These are phyloP conservation scores for Hydra vulgaris DNA, from an alignment of 30 jellyfish, hydroid and myxozoan genomes.

Conservation along the genomic window DNA sequence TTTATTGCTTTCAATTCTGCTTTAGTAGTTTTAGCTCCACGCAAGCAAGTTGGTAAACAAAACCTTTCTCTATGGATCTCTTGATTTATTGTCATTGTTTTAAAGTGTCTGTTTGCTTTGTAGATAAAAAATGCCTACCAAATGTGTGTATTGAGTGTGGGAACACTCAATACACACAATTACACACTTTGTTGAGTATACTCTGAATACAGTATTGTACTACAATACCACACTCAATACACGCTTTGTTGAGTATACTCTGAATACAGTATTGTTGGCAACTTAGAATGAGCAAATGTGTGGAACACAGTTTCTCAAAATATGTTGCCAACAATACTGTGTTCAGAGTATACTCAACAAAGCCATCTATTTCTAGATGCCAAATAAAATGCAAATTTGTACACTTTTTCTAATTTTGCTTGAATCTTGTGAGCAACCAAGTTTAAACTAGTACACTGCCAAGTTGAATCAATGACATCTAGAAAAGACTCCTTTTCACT, in stretches of 20 bases:
- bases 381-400: not conserved
- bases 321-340: conserved; percentile 11
- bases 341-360: conserved; percentile 13
- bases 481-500: not conserved
- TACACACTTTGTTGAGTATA: too few species aligned
- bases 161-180: not conserved
- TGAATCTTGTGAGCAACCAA: conserved; percentile 14
- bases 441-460: conserved; percentile 2
- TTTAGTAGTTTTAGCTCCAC: too few species aligned
- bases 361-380: conserved; percentile 30
- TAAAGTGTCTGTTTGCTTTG: too few species aligned
- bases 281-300: conserved; percentile 12
- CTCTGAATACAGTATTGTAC: too few species aligned
- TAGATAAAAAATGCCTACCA: conserved; percentile 1
- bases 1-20: too few species aligned
- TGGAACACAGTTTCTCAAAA: too few species aligned
- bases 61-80: too few species aligned
- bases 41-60: not conserved
- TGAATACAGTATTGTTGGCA: conserved; percentile 14
- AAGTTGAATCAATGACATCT: not conserved
- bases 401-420: not conserved
- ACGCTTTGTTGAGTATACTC: conserved; percentile 20
- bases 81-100: too few species aligned
- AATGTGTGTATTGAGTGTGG: conserved; percentile 10
- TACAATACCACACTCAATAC: too few species aligned